Percentiles rank a stretch among this genome's conserved stretches.
Evolutionary conservation across 1,140 invertebrate genomes (phyloP).

Genomic region (Magallana gigas): DNA sequence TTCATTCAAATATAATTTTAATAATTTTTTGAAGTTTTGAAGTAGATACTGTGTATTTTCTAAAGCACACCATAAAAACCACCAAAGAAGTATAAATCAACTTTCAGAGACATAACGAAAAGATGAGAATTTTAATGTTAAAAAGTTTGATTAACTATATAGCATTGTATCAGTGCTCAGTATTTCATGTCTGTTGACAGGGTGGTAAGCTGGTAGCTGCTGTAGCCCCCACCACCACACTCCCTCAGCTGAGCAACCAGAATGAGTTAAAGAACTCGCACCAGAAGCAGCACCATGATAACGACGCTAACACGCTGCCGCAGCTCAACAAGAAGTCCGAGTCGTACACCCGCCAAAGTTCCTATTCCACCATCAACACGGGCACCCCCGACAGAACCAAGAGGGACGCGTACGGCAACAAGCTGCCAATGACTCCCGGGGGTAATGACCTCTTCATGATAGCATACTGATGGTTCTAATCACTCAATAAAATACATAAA

Average conservation of each 20-base stretch:
- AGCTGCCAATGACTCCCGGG: constrained; percentile 73
- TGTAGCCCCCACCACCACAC: constrained; percentile 72
- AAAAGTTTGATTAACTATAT: too few species aligned
- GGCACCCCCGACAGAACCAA: constrained; percentile 62
- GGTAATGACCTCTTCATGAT: constrained; percentile 56
- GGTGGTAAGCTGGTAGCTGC: constrained; percentile 71
- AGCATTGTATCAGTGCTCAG: too few species aligned
- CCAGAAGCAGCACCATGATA: constrained; percentile 61
- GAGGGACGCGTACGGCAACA: constrained; percentile 74
- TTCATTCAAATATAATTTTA: too few species aligned
- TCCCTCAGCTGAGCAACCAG: constrained; percentile 69
- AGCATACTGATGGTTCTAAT: too few species aligned
- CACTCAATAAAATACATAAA: too few species aligned
- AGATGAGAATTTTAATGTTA: too few species aligned
- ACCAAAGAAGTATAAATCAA: too few species aligned
- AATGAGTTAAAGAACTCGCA: constrained; percentile 64
- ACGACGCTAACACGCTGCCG: constrained; percentile 65
- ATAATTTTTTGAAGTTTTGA: too few species aligned
- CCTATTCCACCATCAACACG: constrained; percentile 57
- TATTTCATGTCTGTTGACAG: neutral
- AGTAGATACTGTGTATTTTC: too few species aligned
- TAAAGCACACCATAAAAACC: too few species aligned
- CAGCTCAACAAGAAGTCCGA: constrained; percentile 67
- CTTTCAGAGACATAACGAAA: too few species aligned
- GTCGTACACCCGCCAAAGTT: constrained; percentile 62